Percentiles rank a stretch among this genome's conserved stretches.
Evolutionary conservation across 2,113 vertebrate genomes (phyloP).

Genomic region (Sciurus niger): DNA sequence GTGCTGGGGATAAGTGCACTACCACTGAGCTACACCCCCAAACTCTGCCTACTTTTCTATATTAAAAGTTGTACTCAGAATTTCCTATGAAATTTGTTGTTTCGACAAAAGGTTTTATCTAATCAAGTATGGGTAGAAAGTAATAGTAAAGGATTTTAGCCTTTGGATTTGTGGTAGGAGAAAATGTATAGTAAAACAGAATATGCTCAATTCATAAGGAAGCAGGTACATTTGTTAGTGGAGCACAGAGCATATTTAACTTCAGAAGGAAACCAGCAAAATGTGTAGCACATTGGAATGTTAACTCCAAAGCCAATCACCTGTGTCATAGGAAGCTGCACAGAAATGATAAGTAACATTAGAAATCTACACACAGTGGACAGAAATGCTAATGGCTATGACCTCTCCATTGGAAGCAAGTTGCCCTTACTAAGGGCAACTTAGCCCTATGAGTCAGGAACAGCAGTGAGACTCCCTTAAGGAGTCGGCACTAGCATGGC

Average conservation of each 20-base stretch:
- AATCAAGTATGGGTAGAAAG: neutral
- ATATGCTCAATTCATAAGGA: neutral
- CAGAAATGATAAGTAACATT: neutral
- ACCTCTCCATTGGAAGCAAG: neutral
- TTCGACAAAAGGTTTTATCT: neutral
- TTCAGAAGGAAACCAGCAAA: neutral
- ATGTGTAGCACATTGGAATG: neutral
- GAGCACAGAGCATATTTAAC: neutral
- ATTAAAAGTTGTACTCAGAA: neutral
- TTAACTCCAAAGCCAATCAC: neutral
- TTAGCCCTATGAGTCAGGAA: neutral
- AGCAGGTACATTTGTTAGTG: neutral
- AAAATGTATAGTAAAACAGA: constrained; percentile 11
- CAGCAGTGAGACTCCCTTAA: neutral
- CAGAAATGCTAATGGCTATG: neutral
- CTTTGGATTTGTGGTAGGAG: neutral
- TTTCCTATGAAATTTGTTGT: neutral
- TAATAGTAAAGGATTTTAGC: neutral
- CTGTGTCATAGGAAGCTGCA: neutral
- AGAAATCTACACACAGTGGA: neutral
- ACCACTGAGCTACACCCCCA: no score
- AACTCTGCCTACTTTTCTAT: neutral
- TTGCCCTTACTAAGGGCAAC: neutral
- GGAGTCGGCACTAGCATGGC: no score
- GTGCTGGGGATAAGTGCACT: no score